Conservation (phyloP, 2,888 invertebrate species). For the Amblyteles armatorius region DNA sequence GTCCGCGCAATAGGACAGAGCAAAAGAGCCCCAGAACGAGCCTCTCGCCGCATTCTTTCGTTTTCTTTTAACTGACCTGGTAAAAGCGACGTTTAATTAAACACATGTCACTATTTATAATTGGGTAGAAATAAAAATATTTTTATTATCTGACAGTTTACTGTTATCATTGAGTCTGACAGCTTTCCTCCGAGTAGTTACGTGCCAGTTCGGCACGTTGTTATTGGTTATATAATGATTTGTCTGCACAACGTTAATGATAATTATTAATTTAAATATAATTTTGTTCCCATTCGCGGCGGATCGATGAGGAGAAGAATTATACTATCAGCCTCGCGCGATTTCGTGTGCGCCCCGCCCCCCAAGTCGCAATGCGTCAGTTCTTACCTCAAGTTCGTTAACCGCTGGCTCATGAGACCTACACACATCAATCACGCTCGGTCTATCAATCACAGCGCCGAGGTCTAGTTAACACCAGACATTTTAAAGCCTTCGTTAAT, state of each 20-base stretch:
- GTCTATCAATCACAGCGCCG: not conserved
- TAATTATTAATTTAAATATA: not conserved
- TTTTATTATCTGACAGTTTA: too few relatives aligned
- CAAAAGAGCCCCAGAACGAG: not conserved
- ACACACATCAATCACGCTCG: conserved; percentile 6
- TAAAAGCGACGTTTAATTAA: too few relatives aligned
- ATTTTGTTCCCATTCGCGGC: not conserved
- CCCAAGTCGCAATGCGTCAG: conserved; percentile 65
- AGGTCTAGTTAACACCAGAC: not conserved
- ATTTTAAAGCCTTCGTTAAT: not conserved
- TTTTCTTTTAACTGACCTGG: not conserved
- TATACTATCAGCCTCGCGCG: conserved; percentile 45
- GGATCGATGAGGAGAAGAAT: not conserved
- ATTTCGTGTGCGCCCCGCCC: conserved; percentile 61
- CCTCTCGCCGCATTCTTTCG: not conserved
- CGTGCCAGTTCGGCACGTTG: too few relatives aligned
- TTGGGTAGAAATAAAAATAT: too few relatives aligned
- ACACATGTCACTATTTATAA: too few relatives aligned
- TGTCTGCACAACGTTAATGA: not conserved
- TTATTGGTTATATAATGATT: too few relatives aligned
- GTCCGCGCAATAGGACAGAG: conserved; percentile 69
- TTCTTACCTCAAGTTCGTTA: conserved; percentile 52
- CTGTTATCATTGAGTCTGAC: too few relatives aligned
- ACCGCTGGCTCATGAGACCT: not conserved
- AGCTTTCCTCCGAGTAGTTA: too few relatives aligned